These are phyloP conservation scores for Gallirallus australis DNA, from an alignment of 2,797 vertebrate species.

Conservation along the genomic window DNA sequence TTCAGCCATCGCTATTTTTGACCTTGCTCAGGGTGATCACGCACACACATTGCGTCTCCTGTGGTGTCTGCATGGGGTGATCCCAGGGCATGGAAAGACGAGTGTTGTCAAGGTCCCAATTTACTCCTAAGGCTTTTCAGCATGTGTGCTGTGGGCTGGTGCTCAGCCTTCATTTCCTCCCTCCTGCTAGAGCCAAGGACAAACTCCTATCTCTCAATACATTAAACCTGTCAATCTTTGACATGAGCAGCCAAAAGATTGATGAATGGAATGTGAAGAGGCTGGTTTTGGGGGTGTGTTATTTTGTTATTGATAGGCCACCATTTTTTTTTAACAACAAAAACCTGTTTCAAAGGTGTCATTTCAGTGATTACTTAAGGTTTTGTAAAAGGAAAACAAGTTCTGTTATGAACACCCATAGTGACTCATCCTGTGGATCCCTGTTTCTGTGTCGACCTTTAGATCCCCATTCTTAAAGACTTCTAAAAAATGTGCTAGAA, in stretches of 20 bases:
- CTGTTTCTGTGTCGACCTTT: not conserved
- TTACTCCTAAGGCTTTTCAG: not conserved
- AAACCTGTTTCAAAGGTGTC: slow-evolving; percentile 9
- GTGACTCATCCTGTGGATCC: not conserved
- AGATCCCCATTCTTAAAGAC: not conserved
- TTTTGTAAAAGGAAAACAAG: slow-evolving; percentile 14
- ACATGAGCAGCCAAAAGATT: slow-evolving; percentile 40
- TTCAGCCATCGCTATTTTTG: not conserved
- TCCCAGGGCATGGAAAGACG: not conserved
- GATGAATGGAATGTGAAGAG: slow-evolving; percentile 51
- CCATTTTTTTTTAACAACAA: slow-evolving; percentile 3
- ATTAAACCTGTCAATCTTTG: slow-evolving; percentile 51
- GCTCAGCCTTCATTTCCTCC: slow-evolving; percentile 38
- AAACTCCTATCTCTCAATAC: slow-evolving; percentile 14
- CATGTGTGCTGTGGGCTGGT: not conserved
- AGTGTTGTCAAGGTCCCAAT: not conserved
- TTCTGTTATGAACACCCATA: not conserved
- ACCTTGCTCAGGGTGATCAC: not conserved
- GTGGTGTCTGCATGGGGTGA: not conserved
- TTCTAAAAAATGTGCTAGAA: not conserved
- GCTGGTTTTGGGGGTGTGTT: slow-evolving; percentile 10
- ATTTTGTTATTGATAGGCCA: slow-evolving; percentile 36
- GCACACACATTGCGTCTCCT: not conserved
- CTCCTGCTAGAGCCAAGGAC: slow-evolving; percentile 45
- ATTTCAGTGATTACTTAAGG: not conserved